These are phyloP conservation scores for Pristiophorus japonicus DNA, from an alignment of 2,113 vertebrate genomes.

Conservation along the genomic window DNA sequence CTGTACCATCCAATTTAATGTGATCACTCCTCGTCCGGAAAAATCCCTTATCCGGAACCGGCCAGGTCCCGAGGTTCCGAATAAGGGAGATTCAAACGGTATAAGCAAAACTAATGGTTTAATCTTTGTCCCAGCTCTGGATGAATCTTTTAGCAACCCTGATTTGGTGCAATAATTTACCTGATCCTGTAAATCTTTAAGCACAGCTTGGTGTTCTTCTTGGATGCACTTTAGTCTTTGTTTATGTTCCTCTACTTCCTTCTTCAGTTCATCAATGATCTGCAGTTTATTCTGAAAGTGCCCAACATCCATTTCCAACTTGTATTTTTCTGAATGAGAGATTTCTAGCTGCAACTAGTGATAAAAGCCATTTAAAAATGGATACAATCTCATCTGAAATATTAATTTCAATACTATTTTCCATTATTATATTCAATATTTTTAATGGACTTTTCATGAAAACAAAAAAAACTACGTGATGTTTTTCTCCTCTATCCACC, in stretches of 20 bases:
- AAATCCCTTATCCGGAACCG: too few relatives aligned
- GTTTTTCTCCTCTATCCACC: not conserved
- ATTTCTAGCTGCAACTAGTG: constrained; percentile 52
- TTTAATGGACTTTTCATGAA: not conserved
- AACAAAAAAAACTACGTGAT: not conserved
- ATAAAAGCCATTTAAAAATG: constrained; percentile 23
- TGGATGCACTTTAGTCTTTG: constrained; percentile 50
- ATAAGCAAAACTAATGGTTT: too few relatives aligned
- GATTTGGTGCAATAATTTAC: constrained; percentile 44
- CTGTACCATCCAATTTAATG: too few relatives aligned
- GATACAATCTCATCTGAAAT: not conserved
- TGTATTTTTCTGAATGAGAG: constrained; percentile 48
- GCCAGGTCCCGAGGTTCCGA: too few relatives aligned
- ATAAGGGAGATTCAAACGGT: too few relatives aligned
- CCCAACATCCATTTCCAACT: constrained; percentile 48
- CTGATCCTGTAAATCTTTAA: constrained; percentile 45
- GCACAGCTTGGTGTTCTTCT: constrained; percentile 41
- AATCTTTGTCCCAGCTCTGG: too few relatives aligned
- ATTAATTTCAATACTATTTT: not conserved
- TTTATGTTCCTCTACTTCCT: constrained; percentile 50
- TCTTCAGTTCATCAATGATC: constrained; percentile 48
- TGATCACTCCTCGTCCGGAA: too few relatives aligned
- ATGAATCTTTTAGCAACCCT: constrained; percentile 34
- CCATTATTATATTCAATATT: not conserved
- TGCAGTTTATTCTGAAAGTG: constrained; percentile 48